Conservation (phyloP, 1,140 invertebrate species). For the Drosophila punjabiensis region DNA sequence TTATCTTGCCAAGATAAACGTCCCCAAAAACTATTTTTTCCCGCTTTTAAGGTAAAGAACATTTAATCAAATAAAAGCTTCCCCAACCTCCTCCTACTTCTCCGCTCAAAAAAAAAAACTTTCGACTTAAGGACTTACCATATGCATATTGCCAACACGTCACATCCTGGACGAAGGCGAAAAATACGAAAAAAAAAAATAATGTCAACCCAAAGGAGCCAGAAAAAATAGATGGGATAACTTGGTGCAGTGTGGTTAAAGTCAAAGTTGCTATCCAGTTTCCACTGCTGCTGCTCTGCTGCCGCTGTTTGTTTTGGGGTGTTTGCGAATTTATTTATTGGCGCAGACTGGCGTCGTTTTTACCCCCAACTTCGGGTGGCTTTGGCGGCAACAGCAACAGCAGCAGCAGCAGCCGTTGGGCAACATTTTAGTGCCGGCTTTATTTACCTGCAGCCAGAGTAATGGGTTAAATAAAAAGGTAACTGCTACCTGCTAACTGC, state of each 20-base stretch:
- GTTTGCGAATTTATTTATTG: constrained; percentile 65
- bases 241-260: constrained; percentile 53
- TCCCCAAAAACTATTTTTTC: constrained; percentile 39
- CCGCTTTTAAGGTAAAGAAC: constrained; percentile 37
- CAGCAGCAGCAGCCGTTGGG: constrained; percentile 28
- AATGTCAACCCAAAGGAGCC: constrained; percentile 48
- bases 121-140: constrained; percentile 49
- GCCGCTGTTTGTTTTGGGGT: constrained; percentile 58
- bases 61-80: constrained; percentile 53
- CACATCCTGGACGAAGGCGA: constrained; percentile 32
- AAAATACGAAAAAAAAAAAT: constrained; percentile 8
- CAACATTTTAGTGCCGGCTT: constrained; percentile 59
- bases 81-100: neutral
- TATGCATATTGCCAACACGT: constrained; percentile 54
- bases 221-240: constrained; percentile 52
- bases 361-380: constrained; percentile 20
- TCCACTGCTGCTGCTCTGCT: constrained; percentile 4
- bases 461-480: constrained; percentile 66
- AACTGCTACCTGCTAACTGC: constrained; percentile 43
- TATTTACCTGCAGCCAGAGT: constrained; percentile 56
- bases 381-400: constrained; percentile 4
- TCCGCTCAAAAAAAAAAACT: neutral
- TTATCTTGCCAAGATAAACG: constrained; percentile 33
- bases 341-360: constrained; percentile 50
- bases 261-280: constrained; percentile 46